Evolutionary conservation across 2,888 invertebrate genomes (phyloP).

Genomic region (Listrodromus nycthemerus): DNA sequence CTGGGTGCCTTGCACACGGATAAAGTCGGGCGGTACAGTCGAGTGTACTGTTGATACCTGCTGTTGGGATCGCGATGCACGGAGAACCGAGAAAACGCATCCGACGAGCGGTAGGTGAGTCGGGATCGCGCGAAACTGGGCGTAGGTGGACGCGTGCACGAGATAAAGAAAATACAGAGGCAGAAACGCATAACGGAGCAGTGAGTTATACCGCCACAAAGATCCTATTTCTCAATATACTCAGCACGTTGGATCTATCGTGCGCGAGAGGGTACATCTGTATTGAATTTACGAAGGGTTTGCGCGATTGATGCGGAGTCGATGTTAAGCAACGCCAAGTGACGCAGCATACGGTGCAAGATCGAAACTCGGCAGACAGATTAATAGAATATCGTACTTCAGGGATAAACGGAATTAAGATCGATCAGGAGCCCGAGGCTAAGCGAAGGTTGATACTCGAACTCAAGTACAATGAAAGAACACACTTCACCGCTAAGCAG

Average conservation of each 20-base stretch:
- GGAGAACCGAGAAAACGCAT: slow-evolving; percentile 37
- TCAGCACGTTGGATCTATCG: neutral
- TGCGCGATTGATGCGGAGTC: neutral
- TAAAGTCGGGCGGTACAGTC: slow-evolving; percentile 33
- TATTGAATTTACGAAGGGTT: slow-evolving; percentile 28
- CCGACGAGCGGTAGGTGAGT: slow-evolving; percentile 46
- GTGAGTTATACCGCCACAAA: slow-evolving; percentile 63
- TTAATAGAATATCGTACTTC: neutral
- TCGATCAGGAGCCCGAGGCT: neutral
- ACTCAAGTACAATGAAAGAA: no score
- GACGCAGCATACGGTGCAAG: neutral
- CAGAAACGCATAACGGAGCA: slow-evolving; percentile 53
- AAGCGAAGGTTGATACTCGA: no score
- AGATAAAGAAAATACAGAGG: slow-evolving; percentile 66
- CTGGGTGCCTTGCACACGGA: slow-evolving; percentile 46
- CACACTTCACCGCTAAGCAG: neutral
- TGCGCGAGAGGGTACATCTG: slow-evolving; percentile 22
- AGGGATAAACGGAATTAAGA: neutral
- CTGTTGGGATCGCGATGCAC: slow-evolving; percentile 38
- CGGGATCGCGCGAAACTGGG: slow-evolving; percentile 23
- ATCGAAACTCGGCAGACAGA: neutral
- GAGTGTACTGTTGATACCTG: slow-evolving; percentile 21
- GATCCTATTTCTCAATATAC: slow-evolving; percentile 59
- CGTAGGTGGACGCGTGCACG: slow-evolving; percentile 62
- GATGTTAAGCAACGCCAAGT: neutral